phyloP scores from a whole-genome alignment of 2,797 vertebrate genomes.

The Antrozous pallidus region DNA sequence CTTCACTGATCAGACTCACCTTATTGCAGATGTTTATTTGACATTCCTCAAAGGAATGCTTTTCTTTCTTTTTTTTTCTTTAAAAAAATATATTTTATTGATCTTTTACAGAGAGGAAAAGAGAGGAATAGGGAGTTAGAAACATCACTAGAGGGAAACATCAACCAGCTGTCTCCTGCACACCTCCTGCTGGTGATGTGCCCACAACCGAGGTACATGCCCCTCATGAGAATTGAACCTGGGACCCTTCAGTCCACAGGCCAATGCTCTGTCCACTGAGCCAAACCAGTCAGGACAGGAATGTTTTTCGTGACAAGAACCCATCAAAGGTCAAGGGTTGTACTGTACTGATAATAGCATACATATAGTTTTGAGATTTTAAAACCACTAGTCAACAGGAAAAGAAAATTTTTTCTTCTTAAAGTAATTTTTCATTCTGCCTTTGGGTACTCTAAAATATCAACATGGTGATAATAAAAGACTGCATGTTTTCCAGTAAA shows the following conservation, averaged over 20 bases:
- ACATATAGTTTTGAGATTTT: background rate
- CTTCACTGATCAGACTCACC: background rate
- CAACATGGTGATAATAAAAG: background rate
- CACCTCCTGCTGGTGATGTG: too few relatives aligned
- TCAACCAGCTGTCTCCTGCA: too few relatives aligned
- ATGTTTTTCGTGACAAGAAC: background rate
- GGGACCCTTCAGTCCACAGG: too few relatives aligned
- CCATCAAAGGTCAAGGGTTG: background rate
- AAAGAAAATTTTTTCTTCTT: conserved; percentile 3
- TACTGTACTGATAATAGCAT: background rate
- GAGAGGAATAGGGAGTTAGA: too few relatives aligned
- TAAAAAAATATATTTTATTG: too few relatives aligned
- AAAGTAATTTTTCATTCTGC: background rate
- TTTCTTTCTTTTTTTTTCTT: conserved; percentile 23
- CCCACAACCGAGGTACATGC: too few relatives aligned
- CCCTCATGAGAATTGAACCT: too few relatives aligned
- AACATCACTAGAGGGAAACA: too few relatives aligned
- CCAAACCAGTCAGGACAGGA: background rate
- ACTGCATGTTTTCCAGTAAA: background rate
- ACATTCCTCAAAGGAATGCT: background rate
- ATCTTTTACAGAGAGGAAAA: too few relatives aligned
- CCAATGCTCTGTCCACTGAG: too few relatives aligned
- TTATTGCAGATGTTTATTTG: background rate
- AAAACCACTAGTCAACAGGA: background rate
- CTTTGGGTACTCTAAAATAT: background rate